These are phyloP conservation scores for Spilarctia lutea DNA, from an alignment of 2,888 invertebrate species.

Conservation along the genomic window DNA sequence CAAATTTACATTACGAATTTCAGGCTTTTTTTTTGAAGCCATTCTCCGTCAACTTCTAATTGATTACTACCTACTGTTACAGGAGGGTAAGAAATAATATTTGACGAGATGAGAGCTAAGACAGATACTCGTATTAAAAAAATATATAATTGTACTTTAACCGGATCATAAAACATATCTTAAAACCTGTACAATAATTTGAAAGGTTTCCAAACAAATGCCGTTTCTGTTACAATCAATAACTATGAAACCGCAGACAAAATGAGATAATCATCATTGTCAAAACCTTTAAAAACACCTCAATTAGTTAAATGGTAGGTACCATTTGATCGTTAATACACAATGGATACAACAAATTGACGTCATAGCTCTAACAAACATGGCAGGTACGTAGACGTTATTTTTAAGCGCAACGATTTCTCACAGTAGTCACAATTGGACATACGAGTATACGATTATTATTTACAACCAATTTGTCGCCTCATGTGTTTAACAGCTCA, in stretches of 20 bases:
- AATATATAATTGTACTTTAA: too few species aligned
- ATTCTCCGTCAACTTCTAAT: too few species aligned
- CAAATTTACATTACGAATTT: too few species aligned
- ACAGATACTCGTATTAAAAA: too few species aligned
- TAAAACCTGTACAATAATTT: too few species aligned
- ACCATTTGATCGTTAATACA: background rate
- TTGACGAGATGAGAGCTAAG: too few species aligned
- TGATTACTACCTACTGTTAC: too few species aligned
- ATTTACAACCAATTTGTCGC: conserved; percentile 2
- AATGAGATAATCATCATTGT: background rate
- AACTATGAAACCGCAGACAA: background rate
- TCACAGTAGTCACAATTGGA: background rate
- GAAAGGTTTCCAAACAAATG: too few species aligned
- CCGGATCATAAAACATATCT: too few species aligned
- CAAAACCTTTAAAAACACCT: background rate
- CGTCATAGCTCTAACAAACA: background rate
- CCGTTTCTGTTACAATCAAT: too few species aligned
- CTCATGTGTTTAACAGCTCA: background rate
- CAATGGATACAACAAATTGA: background rate
- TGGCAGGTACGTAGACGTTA: background rate
- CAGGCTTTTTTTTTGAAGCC: too few species aligned
- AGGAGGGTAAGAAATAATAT: too few species aligned
- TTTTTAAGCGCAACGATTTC: background rate
- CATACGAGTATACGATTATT: background rate
- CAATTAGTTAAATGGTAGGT: background rate